Evolutionary conservation across 2,113 vertebrate species (phyloP), one percentile per base, ranked within the genome.

Genomic region (Phycodurus eques): DNA sequence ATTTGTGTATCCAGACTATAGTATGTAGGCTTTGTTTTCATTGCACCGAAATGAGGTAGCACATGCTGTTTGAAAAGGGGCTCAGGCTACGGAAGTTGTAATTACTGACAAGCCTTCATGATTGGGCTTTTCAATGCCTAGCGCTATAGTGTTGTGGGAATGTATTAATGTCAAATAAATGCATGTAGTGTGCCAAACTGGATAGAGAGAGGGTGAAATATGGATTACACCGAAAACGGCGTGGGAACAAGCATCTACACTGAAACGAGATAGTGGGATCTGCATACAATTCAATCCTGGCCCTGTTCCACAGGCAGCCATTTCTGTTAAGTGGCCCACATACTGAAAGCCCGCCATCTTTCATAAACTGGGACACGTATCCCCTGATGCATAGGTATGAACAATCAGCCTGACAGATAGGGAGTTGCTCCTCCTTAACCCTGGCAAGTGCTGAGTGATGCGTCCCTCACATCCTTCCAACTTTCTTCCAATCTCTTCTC

Each of bases 351-450:
- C 57, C 67, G 11, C 85, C 83, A 87, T 87, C 74, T 73, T 82
- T 89, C 88, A 86, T 81, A 87, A 89, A 90, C 84, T 82, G 57
- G 88, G 84, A 87, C 75, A 22, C 47, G 67, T 80, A 85, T 85
- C 75, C 85, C 88, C 83, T 80, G 85, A 88, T 88, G 89, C 83
- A 89, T 80, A 84, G 82, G 83, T 86, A 90, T 87, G 88, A 89
- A 89, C 88, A 89, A 90, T 88, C 85, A 88, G 85, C 77, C 87
- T 89, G 90, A 91, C 88, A 91, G 86, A 85, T 90, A 92, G 90
- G 88, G 88, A 92, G 85, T 92, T 91, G 89, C 87, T 91, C 87
- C 84, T 89, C 79, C 86, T 92, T 92, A 92, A 92, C 92, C 90
- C 83, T 71, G 12, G 80, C 84, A 67, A 71, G 76, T 44, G 73